Evolutionary conservation across 2,888 invertebrate species (phyloP).

Genomic region (Coelinius sp.): DNA sequence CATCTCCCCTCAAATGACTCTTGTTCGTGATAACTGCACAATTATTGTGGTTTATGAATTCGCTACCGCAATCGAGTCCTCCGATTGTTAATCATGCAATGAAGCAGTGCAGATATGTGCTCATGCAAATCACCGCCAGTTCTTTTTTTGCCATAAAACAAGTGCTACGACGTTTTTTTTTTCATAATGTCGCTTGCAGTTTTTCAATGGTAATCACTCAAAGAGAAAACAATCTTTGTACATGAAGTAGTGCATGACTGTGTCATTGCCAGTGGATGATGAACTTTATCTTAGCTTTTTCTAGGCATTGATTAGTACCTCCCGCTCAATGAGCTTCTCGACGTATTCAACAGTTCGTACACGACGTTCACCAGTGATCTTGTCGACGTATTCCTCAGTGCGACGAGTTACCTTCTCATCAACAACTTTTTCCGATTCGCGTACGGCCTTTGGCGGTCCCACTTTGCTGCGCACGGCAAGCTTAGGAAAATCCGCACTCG

Average conservation of each 20-base stretch:
- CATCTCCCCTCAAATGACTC: too few relatives aligned
- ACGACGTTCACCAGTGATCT: constrained; percentile 86
- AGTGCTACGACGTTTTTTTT: not conserved
- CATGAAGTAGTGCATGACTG: constrained; percentile 41
- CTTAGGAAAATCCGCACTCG: constrained; percentile 83
- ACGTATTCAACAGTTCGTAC: constrained; percentile 94
- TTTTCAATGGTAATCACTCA: not conserved
- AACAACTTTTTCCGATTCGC: constrained; percentile 91
- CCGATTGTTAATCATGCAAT: not conserved
- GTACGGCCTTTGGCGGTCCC: constrained; percentile 85
- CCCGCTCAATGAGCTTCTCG: constrained; percentile 95
- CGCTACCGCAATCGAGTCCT: not conserved
- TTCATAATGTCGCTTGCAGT: not conserved
- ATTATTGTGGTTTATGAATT: too few relatives aligned
- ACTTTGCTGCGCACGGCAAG: constrained; percentile 90
- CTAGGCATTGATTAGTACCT: constrained; percentile 76
- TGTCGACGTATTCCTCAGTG: constrained; percentile 91
- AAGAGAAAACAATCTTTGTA: not conserved
- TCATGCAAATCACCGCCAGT: constrained; percentile 38
- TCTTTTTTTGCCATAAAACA: not conserved
- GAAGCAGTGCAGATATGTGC: not conserved
- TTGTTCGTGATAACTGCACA: too few relatives aligned
- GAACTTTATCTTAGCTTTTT: constrained; percentile 12
- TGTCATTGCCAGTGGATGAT: constrained; percentile 27
- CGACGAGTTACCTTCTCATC: constrained; percentile 89